These are phyloP conservation scores for Ceriagrion tenellum DNA, from an alignment of 2,888 invertebrate genomes.

Conservation along the genomic window DNA sequence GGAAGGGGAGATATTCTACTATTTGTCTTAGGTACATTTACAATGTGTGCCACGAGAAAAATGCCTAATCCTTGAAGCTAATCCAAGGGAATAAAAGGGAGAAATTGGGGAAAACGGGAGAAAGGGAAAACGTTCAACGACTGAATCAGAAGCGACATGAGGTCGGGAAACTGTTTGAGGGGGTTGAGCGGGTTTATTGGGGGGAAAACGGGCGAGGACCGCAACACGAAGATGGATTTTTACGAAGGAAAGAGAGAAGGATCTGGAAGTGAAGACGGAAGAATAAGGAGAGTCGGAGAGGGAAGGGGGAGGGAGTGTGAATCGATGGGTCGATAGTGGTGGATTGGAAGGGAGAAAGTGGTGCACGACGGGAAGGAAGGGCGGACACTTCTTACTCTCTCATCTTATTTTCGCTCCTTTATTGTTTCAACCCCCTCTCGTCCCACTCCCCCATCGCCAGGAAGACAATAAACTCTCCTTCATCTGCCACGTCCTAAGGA, in stretches of 20 bases:
- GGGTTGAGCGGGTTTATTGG: not conserved
- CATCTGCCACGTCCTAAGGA: not conserved
- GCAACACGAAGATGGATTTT: not conserved
- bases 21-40: too few species aligned
- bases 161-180: not conserved
- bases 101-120: not conserved
- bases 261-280: too few species aligned
- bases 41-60: too few species aligned
- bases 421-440: not conserved
- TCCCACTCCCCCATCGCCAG: not conserved
- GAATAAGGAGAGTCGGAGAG: not conserved
- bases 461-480: not conserved
- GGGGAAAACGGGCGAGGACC: not conserved
- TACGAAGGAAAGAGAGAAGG: too few species aligned
- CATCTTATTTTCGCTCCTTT: slow-evolving; percentile 9
- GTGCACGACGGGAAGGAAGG: not conserved
- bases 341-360: not conserved
- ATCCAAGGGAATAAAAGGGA: not conserved
- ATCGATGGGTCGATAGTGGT: not conserved
- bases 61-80: not conserved
- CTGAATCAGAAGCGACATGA: not conserved
- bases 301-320: not conserved
- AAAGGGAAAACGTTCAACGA: not conserved
- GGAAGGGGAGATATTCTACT: too few species aligned
- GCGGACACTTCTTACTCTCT: not conserved